These are phyloP conservation scores for Schizopygopsis malacanthus DNA, from an alignment of 2,797 vertebrate genomes.

Conservation along the genomic window DNA sequence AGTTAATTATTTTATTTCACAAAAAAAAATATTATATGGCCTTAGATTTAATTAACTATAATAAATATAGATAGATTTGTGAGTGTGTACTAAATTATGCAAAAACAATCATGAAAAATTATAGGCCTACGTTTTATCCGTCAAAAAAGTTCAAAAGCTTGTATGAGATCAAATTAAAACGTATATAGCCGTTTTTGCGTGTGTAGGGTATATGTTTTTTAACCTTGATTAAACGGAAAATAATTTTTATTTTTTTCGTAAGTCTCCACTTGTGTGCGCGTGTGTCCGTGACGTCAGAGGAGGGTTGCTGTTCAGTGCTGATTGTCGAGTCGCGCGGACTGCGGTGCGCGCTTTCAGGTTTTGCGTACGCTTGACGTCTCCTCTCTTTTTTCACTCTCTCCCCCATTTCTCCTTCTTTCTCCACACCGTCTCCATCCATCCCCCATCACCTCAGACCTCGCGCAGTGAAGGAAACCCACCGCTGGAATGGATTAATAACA, in stretches of 20 bases:
- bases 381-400: slow-evolving; percentile 16
- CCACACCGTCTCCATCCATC: slow-evolving; percentile 27
- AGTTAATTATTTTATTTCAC: background rate
- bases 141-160: no score
- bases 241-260: background rate
- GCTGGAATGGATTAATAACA: slow-evolving; percentile 59
- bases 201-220: no score
- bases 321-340: slow-evolving; percentile 47
- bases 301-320: slow-evolving; percentile 58
- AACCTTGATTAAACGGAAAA: background rate
- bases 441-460: slow-evolving; percentile 31
- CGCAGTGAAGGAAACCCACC: background rate
- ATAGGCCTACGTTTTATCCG: background rate
- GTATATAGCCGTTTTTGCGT: background rate
- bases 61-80: background rate
- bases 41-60: background rate
- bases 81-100: background rate
- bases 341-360: slow-evolving; percentile 48
- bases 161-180: no score
- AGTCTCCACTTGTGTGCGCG: background rate
- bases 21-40: no score
- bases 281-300: slow-evolving; percentile 51
- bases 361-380: slow-evolving; percentile 38
- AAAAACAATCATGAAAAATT: background rate
- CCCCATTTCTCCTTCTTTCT: slow-evolving; percentile 22